Evolutionary conservation across 2,888 invertebrate genomes (phyloP).

Genomic region (Drosophila maculinotata): DNA sequence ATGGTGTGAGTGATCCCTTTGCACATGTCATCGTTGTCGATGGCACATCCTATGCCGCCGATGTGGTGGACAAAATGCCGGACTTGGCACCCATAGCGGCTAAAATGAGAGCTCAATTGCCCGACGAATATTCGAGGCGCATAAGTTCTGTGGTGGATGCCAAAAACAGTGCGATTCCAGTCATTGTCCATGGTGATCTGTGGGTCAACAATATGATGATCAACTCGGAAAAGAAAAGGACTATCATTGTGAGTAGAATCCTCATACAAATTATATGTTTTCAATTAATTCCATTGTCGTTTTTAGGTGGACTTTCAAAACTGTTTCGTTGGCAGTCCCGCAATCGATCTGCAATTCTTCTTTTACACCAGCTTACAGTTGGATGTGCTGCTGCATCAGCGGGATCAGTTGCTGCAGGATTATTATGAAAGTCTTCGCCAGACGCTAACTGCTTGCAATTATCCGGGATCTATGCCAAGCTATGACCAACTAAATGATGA

Average conservation of each 20-base stretch:
- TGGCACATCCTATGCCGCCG: slow-evolving; percentile 54
- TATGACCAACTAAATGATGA: slow-evolving; percentile 65
- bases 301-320: slow-evolving; percentile 83
- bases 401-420: slow-evolving; percentile 63
- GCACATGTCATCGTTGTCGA: slow-evolving; percentile 49
- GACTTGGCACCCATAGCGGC: slow-evolving; percentile 82
- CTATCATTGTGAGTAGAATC: slow-evolving; percentile 73
- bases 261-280: no score
- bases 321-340: slow-evolving; percentile 78
- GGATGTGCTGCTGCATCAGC: slow-evolving; percentile 68
- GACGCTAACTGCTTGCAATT: slow-evolving; percentile 53
- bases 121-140: slow-evolving; percentile 43
- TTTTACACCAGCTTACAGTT: slow-evolving; percentile 79
- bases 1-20: slow-evolving; percentile 47
- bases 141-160: slow-evolving; percentile 59
- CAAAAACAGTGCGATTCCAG: slow-evolving; percentile 73
- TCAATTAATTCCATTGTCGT: no score
- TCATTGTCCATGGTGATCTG: slow-evolving; percentile 86
- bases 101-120: slow-evolving; percentile 80
- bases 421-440: slow-evolving; percentile 69
- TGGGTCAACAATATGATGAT: slow-evolving; percentile 85
- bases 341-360: slow-evolving; percentile 82
- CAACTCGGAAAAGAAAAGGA: slow-evolving; percentile 36
- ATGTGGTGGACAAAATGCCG: slow-evolving; percentile 68
- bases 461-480: slow-evolving; percentile 52